Evolutionary conservation across 2,888 invertebrate species (phyloP).

Genomic region (Drosophila multiciliata): DNA sequence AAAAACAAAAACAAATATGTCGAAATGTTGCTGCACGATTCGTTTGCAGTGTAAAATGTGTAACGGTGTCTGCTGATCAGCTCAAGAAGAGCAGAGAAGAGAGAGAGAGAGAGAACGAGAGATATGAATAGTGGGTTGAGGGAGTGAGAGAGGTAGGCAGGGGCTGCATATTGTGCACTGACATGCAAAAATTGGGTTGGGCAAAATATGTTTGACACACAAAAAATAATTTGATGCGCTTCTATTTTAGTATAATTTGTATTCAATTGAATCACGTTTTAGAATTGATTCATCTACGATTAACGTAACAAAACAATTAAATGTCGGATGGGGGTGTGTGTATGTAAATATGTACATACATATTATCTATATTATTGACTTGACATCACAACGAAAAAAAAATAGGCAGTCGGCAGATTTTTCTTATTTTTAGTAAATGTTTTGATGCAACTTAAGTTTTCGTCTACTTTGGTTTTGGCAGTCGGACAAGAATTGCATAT

Average conservation of each 20-base stretch:
- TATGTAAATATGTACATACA: slow-evolving; percentile 3
- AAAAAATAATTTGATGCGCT: background rate
- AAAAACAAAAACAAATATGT: slow-evolving; percentile 28
- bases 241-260: background rate
- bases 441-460: slow-evolving; percentile 40
- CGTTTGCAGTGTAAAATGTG: slow-evolving; percentile 39
- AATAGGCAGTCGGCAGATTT: slow-evolving; percentile 85
- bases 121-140: background rate
- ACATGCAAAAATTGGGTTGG: slow-evolving; percentile 23
- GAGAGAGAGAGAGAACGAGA: background rate
- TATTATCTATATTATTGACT: slow-evolving; percentile 23
- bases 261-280: slow-evolving; percentile 21
- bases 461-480: slow-evolving; percentile 41
- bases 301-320: slow-evolving; percentile 12
- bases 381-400: slow-evolving; percentile 82
- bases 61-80: slow-evolving; percentile 21
- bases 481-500: slow-evolving; percentile 32
- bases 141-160: background rate
- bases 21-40: slow-evolving; percentile 37
- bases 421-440: slow-evolving; percentile 85
- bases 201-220: background rate
- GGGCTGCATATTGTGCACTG: slow-evolving; percentile 25
- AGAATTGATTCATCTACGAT: slow-evolving; percentile 16
- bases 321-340: background rate
- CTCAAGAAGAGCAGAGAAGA: slow-evolving; percentile 2